phyloP scores from a whole-genome alignment of 2,113 vertebrate genomes.

The Phalacrocorax brasilianus region DNA sequence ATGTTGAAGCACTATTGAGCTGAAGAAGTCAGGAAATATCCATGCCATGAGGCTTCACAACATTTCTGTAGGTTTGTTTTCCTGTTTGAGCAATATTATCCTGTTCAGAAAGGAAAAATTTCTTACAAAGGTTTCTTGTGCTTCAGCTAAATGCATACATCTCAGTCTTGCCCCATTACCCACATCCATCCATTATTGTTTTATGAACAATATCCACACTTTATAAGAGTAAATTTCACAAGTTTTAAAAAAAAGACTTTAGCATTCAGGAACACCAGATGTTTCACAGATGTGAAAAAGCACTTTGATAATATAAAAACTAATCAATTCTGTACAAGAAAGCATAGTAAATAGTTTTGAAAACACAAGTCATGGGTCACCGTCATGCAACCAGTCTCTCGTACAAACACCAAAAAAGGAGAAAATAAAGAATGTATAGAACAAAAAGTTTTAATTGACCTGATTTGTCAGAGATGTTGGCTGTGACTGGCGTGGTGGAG shows the following conservation, averaged over 20 bases:
- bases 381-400: conserved; percentile 38
- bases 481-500: conserved; percentile 75
- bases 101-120: background rate
- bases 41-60: background rate
- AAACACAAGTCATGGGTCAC: conserved; percentile 36
- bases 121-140: background rate
- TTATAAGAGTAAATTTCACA: background rate
- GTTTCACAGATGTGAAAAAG: background rate
- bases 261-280: background rate
- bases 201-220: background rate
- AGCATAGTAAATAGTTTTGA: conserved; percentile 30
- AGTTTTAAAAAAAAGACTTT: background rate
- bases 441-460: conserved; percentile 84
- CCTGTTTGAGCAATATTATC: background rate
- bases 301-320: conserved; percentile 34
- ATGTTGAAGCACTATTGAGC: background rate
- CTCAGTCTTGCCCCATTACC: background rate
- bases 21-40: background rate
- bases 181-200: background rate
- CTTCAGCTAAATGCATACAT: background rate
- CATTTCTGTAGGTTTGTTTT: background rate
- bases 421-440: conserved; percentile 69
- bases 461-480: conserved; percentile 84
- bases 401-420: conserved; percentile 9
- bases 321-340: conserved; percentile 17